Evolutionary conservation across 2,888 invertebrate genomes (phyloP), one percentile per base, ranked within the genome.

Genomic region (Dicranocentrus wangi): DNA sequence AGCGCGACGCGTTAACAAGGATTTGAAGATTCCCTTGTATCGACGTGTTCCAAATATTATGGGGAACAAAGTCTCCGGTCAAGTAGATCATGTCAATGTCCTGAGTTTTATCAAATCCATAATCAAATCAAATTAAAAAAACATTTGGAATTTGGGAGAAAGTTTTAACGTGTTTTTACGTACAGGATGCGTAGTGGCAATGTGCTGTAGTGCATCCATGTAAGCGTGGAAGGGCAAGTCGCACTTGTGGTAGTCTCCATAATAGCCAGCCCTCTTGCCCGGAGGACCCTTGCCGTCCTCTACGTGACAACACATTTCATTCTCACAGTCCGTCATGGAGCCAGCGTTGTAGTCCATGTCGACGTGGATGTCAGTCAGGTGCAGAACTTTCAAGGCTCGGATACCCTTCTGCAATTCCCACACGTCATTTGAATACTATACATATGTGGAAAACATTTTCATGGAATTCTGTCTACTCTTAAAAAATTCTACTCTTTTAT

Each of bases 21-120:
- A 84, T 76, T 17, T 85, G 76, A 25, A 83, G 61, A 25, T 84
- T 84, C 28, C 69, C 81, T 2, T 60, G 65, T 17, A 82, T 60
- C 17, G 83, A 80, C 17, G 86, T 85, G 27, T 72, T 84, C 87
- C 87, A 87, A 28, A 87, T 83, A 53, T 85, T 84, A 63, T 87
- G 87, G 8, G 87, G 86, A n/a, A 85, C 85, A 43, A 86, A 81
- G 43, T 87, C 87, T 43, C 87, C 87, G 25, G 86, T 87, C 70
- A 86, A 71, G 66, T 86, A 86, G 53, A 87, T 83, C 10, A 85
- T 63, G 71, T 85, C 65, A 51, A 84, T 84, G 69, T 86, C 86
- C 86, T 86, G 21, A 13, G n/a, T n/a, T n/a, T n/a, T n/a, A n/a
- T n/a, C n/a, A n/a, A n/a, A n/a, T n/a, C n/a, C n/a, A n/a, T n/a